These are phyloP conservation scores for Neolamprologus multifasciatus DNA, from an alignment of 2,797 vertebrate genomes.

Conservation along the genomic window DNA sequence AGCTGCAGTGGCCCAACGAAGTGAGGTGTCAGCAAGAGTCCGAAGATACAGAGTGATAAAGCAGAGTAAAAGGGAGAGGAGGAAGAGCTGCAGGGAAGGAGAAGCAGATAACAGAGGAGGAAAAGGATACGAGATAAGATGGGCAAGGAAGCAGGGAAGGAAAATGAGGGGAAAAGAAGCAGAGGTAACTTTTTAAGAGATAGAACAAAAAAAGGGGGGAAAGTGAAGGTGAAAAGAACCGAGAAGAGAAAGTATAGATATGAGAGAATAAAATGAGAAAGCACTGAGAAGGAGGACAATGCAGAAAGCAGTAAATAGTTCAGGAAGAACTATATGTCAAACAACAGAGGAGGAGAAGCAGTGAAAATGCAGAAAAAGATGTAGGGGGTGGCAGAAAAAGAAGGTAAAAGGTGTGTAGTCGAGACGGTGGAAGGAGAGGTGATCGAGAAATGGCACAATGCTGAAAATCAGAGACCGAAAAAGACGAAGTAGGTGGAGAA, in stretches of 20 bases:
- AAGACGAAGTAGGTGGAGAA: not conserved
- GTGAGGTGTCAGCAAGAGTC: constrained; percentile 41
- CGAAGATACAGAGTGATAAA: not conserved
- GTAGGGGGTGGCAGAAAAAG: not conserved
- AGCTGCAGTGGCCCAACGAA: constrained; percentile 11
- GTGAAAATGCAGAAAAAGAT: not conserved
- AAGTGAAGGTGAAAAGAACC: not conserved
- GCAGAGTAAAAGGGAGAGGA: not conserved
- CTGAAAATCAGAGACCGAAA: not conserved
- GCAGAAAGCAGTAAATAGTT: not conserved
- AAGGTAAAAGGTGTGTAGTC: not conserved
- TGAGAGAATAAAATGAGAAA: not conserved
- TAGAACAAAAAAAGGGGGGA: not conserved
- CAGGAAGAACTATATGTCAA: not conserved
- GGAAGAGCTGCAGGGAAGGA: not conserved
- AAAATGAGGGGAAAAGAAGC: not conserved
- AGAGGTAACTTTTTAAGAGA: not conserved
- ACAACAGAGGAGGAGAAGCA: not conserved
- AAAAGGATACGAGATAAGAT: not conserved
- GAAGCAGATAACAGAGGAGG: not conserved
- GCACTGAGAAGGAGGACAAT: not conserved
- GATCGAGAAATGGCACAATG: not conserved
- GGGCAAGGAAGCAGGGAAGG: not conserved
- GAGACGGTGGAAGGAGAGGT: not conserved
- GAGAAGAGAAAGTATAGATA: not conserved